phyloP scores from a whole-genome alignment of 2,888 invertebrate genomes.

The Aromia moschata region DNA sequence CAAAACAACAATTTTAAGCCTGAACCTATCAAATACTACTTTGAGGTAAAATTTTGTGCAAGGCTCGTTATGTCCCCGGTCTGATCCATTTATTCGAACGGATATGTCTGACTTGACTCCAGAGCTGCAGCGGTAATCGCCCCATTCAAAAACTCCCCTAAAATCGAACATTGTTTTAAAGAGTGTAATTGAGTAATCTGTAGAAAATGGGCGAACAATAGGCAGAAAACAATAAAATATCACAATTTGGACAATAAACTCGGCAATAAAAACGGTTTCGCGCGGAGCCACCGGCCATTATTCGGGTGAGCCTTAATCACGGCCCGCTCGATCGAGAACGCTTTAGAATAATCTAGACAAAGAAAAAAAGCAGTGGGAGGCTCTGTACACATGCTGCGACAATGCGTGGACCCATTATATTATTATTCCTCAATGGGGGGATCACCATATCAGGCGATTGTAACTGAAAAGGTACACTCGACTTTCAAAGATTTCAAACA shows the following conservation, averaged over 20 bases:
- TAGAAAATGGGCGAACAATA: slow-evolving; percentile 56
- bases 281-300: slow-evolving; percentile 50
- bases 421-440: slow-evolving; percentile 57
- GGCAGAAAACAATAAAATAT: slow-evolving; percentile 54
- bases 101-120: neutral
- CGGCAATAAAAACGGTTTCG: slow-evolving; percentile 51
- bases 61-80: no score
- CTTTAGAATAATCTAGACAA: slow-evolving; percentile 58
- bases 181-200: slow-evolving; percentile 48
- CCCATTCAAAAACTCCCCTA: slow-evolving; percentile 28
- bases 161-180: slow-evolving; percentile 49
- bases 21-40: no score
- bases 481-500: slow-evolving; percentile 57
- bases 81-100: no score
- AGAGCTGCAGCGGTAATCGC: neutral
- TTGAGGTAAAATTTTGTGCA: no score
- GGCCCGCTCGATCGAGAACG: slow-evolving; percentile 51
- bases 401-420: slow-evolving; percentile 57
- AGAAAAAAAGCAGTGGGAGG: slow-evolving; percentile 59
- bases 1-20: no score
- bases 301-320: slow-evolving; percentile 48
- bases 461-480: slow-evolving; percentile 61
- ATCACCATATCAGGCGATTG: slow-evolving; percentile 59
- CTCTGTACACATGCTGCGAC: slow-evolving; percentile 58
- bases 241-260: slow-evolving; percentile 49